Base-by-base conservation (phyloP, 1,140 invertebrate genomes). In the Nebria ingens region DNA sequence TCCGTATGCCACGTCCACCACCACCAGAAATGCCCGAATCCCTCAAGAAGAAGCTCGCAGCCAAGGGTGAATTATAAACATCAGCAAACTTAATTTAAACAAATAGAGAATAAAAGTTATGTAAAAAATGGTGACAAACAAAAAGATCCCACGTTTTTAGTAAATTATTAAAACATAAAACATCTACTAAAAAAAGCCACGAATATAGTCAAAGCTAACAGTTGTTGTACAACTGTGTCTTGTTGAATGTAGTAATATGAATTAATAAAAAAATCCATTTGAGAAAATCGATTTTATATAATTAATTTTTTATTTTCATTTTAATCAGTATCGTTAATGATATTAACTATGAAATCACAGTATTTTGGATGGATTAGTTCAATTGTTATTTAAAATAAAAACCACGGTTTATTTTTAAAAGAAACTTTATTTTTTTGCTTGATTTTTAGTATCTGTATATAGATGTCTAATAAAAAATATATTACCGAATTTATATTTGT, bases 11-110 rank as follows among this genome's bases (percentile, higher is more conserved):
- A 52, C 84, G 97, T 62, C 97, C 97, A 67, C 97, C 97, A 74
- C 97, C 97, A 74, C 92, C 95, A 71, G 86, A 91, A 72, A 98
- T 98, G 94, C 97, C 97, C 40, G 94, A 93, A 69, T 95, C 92
- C 13, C 80, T 99, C 63, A 93, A 90, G 71, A 84, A 84, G 73
- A 90, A 93, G 69, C 71, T 91, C 21, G 82, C 76, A 56, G 80
- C 76, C 19, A 71, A 76, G 60, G 74, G 53, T 11, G 59, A 60
- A 57, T 21, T 53, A 19, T 57, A 56, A 50, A 51, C 25, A 50
- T 12, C 4, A 4, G 4, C 13, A 29, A 29, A 29, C 13, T 29
- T 6, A 6, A 29, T 6, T 6, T 29, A 29, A 29, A 29, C 4
- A 29, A 29, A 29, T 29, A 29, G 13, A 29, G 25, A 29, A 29